phyloP scores from a whole-genome alignment of 2,113 vertebrate species.

The Typhlomys cinereus region DNA sequence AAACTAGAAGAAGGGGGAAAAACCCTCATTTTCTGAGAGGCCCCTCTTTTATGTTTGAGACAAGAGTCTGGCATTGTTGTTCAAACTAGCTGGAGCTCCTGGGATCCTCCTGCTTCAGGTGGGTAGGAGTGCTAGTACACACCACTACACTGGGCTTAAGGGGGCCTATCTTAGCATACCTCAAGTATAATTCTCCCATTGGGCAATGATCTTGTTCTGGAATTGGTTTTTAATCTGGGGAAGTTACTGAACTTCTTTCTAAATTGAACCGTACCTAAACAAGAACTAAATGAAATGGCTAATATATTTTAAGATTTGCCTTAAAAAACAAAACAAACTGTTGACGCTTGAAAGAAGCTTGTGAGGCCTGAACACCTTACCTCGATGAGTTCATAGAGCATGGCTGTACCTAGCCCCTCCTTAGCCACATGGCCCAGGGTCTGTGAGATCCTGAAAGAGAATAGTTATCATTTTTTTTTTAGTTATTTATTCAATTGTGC shows the following conservation, averaged over 20 bases:
- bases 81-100: background rate
- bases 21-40: background rate
- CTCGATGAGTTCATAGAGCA: constrained; percentile 90
- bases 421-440: constrained; percentile 81
- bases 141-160: background rate
- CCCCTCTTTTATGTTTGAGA: background rate
- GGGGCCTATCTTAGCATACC: background rate
- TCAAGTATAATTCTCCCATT: background rate
- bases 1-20: background rate
- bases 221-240: background rate
- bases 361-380: constrained; percentile 68
- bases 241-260: background rate
- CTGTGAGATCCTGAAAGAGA: constrained; percentile 83
- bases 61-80: background rate
- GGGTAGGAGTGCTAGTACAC: background rate
- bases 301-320: background rate
- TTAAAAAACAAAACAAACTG: background rate
- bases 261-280: background rate
- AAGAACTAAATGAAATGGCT: background rate
- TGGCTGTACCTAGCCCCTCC: constrained; percentile 82
- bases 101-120: background rate
- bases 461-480: background rate
- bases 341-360: background rate
- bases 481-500: no score
- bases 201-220: background rate